Evolutionary conservation across 2,113 vertebrate genomes (phyloP).

Genomic region (Laterallus jamaicensis): DNA sequence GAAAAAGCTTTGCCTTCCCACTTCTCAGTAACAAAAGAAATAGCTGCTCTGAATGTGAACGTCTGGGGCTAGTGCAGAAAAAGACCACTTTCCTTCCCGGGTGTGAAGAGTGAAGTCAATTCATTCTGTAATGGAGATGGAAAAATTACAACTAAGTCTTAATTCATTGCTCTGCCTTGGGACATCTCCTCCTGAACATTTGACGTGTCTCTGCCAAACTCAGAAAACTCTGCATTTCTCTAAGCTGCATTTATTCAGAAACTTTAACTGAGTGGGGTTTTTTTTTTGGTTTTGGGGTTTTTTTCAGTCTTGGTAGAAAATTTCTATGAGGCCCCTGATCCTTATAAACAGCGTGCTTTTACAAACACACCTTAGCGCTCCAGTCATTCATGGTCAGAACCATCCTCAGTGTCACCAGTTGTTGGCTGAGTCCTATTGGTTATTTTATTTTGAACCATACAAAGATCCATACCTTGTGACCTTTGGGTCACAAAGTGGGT

Average conservation of each 20-base stretch:
- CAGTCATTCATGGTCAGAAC: not conserved
- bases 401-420: not conserved
- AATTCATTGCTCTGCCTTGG: conserved; percentile 20
- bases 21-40: conserved; percentile 42
- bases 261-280: not conserved
- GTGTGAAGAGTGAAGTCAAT: not conserved
- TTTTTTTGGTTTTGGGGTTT: not conserved
- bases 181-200: conserved; percentile 49
- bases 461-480: not conserved
- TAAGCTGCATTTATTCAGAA: conserved; percentile 52
- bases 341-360: conserved; percentile 15
- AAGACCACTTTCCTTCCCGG: not conserved
- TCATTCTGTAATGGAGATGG: conserved; percentile 9
- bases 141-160: conserved; percentile 44
- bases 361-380: not conserved
- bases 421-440: not conserved
- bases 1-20: conserved; percentile 55
- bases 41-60: not conserved
- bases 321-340: conserved; percentile 36
- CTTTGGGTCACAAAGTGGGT: no score
- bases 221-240: conserved; percentile 50
- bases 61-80: conserved; percentile 18
- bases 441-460: not conserved
- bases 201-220: conserved; percentile 46
- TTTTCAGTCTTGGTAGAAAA: not conserved